Conservation (phyloP, 2,888 invertebrate genomes). For the Allygus modestus region DNA sequence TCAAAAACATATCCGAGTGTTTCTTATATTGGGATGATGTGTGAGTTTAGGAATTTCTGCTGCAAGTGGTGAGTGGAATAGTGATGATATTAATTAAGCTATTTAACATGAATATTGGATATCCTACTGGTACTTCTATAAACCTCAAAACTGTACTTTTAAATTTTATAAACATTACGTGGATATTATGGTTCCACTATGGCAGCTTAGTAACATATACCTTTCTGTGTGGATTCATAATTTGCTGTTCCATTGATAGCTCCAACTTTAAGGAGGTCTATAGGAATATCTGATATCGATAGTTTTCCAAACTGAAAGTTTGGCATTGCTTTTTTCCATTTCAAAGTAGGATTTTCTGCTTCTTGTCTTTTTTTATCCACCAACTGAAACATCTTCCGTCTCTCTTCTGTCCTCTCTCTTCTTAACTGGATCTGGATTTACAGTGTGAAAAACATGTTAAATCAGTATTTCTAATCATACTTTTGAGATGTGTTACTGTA, state of each 20-base stretch:
- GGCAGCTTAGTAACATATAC: background rate
- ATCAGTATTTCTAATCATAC: background rate
- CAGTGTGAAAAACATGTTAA: constrained; percentile 62
- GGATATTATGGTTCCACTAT: too few relatives aligned
- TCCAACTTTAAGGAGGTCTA: constrained; percentile 52
- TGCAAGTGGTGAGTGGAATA: too few relatives aligned
- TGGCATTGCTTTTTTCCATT: constrained; percentile 85
- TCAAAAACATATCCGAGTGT: too few relatives aligned
- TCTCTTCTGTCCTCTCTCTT: constrained; percentile 94
- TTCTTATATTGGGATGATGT: too few relatives aligned
- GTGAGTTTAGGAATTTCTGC: too few relatives aligned
- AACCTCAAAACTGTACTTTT: too few relatives aligned
- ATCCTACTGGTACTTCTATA: too few relatives aligned
- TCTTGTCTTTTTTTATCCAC: constrained; percentile 80
- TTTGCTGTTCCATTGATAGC: constrained; percentile 61
- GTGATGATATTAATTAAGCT: too few relatives aligned
- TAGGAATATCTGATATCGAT: constrained; percentile 60
- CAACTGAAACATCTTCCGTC: constrained; percentile 94
- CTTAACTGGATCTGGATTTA: constrained; percentile 84
- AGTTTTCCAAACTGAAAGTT: constrained; percentile 75
- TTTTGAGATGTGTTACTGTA: too few relatives aligned
- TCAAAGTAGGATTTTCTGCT: constrained; percentile 76
- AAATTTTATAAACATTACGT: too few relatives aligned
- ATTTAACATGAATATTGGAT: too few relatives aligned
- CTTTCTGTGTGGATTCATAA: constrained; percentile 52